Conservation (phyloP, 2,888 invertebrate species). For the Thalpophila matura region DNA sequence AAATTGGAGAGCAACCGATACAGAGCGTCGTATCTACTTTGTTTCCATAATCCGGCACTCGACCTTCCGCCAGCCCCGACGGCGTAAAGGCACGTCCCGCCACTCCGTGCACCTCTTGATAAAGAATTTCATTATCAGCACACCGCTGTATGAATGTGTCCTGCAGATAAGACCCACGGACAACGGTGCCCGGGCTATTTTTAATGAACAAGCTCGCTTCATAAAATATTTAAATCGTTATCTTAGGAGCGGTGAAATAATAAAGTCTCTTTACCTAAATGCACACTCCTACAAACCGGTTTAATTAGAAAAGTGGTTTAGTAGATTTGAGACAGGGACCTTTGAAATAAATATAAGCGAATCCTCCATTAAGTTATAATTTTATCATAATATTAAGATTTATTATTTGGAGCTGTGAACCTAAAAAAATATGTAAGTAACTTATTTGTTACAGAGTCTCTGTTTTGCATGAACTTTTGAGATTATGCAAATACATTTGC, state of each 20-base stretch:
- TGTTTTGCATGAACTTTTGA: slow-evolving; percentile 36
- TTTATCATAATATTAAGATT: slow-evolving; percentile 24
- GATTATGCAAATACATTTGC: slow-evolving; percentile 54
- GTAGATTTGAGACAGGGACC: slow-evolving; percentile 26
- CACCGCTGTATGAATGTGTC: slow-evolving; percentile 77
- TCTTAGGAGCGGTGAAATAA: slow-evolving; percentile 38
- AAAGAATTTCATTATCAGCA: slow-evolving; percentile 86
- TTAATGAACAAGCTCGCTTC: slow-evolving; percentile 59
- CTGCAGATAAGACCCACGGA: slow-evolving; percentile 70
- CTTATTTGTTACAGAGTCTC: slow-evolving; percentile 33
- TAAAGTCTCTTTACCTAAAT: slow-evolving; percentile 44
- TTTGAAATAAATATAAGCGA: slow-evolving; percentile 24
- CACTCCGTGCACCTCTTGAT: slow-evolving; percentile 80
- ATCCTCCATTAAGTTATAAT: slow-evolving; percentile 20
- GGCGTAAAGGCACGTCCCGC: slow-evolving; percentile 75
- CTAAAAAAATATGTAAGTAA: slow-evolving; percentile 36
- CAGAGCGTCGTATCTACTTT: slow-evolving; percentile 55
- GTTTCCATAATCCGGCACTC: slow-evolving; percentile 61
- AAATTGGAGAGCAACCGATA: slow-evolving; percentile 34
- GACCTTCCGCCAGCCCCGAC: slow-evolving; percentile 64
- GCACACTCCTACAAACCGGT: slow-evolving; percentile 27
- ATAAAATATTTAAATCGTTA: slow-evolving; percentile 49
- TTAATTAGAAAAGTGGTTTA: slow-evolving; percentile 44
- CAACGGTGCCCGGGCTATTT: slow-evolving; percentile 56
- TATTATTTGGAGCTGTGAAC: slow-evolving; percentile 6